Evolutionary conservation across 2,888 invertebrate genomes (phyloP).

Genomic region (Ganaspis brasiliensis): DNA sequence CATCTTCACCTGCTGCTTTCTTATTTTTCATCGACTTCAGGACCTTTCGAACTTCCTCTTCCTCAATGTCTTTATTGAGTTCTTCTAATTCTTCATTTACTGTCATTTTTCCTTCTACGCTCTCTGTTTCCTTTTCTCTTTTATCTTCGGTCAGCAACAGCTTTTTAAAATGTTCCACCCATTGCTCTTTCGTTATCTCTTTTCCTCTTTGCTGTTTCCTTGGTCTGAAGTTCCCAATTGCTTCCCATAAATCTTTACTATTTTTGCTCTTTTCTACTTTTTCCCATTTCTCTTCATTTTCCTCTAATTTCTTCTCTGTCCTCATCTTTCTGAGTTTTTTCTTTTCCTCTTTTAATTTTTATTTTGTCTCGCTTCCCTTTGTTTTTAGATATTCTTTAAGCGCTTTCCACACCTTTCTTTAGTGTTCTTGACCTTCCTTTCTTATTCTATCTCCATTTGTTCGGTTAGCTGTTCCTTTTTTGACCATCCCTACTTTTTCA

Average conservation of each 20-base stretch:
- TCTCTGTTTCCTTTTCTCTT: neutral
- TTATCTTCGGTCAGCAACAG: neutral
- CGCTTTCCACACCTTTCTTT: no score
- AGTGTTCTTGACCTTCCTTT: no score
- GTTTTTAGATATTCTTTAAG: no score
- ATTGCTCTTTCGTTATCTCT: constrained; percentile 20
- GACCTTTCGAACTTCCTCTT: constrained; percentile 94
- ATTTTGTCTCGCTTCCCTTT: no score
- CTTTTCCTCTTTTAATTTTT: no score
- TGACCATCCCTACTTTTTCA: no score
- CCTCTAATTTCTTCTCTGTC: no score
- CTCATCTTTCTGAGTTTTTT: no score
- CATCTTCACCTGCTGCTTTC: constrained; percentile 92
- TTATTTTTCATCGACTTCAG: constrained; percentile 96
- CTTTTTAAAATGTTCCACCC: neutral
- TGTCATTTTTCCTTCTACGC: no score
- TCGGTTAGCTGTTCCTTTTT: no score
- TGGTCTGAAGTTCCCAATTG: constrained; percentile 37
- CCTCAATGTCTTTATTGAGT: constrained; percentile 95
- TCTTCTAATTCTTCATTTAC: constrained; percentile 96
- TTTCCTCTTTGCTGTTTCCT: constrained; percentile 7
- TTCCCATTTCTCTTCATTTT: neutral
- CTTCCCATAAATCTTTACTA: constrained; percentile 39
- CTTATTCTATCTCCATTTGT: no score
- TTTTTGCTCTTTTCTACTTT: constrained; percentile 37